Percentiles rank a stretch among this genome's conserved stretches.
These are phyloP conservation scores for Florisuga fusca DNA, from an alignment of 2,797 vertebrate species.

Conservation along the genomic window DNA sequence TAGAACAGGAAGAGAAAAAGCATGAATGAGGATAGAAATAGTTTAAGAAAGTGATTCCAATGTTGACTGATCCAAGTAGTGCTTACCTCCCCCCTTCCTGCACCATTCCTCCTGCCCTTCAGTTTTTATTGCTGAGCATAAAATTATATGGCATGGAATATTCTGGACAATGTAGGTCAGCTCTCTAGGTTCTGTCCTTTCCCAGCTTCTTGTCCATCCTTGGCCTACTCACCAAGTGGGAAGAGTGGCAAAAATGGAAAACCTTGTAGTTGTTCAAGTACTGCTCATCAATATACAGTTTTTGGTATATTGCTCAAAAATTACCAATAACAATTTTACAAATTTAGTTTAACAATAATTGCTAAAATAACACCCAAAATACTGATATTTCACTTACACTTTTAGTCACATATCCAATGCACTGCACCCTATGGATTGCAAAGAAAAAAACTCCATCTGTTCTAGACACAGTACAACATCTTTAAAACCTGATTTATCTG, in stretches of 20 bases:
- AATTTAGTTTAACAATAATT: too few relatives aligned
- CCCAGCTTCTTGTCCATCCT: neutral
- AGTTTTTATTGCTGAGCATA: neutral
- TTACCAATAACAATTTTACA: too few relatives aligned
- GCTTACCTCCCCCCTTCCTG: neutral
- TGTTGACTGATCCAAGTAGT: neutral
- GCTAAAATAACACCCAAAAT: neutral
- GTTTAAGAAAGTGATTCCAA: neutral
- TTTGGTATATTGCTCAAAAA: too few relatives aligned
- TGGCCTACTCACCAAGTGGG: fast-evolving
- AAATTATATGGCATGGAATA: neutral
- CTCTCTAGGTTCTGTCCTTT: neutral
- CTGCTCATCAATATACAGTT: neutral
- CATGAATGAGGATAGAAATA: neutral
- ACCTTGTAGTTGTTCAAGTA: neutral
- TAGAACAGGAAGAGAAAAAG: neutral
- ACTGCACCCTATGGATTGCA: neutral
- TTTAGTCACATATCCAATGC: neutral
- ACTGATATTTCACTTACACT: neutral
- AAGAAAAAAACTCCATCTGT: neutral
- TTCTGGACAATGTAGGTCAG: neutral
- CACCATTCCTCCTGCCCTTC: neutral
- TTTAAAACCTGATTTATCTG: neutral
- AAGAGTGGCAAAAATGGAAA: neutral
- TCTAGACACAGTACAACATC: neutral